A percentile compares a stretch with the other conserved stretches of the same genome.
phyloP scores from a whole-genome alignment of 2,888 invertebrate species.

The Lasioglossum villosulum region DNA sequence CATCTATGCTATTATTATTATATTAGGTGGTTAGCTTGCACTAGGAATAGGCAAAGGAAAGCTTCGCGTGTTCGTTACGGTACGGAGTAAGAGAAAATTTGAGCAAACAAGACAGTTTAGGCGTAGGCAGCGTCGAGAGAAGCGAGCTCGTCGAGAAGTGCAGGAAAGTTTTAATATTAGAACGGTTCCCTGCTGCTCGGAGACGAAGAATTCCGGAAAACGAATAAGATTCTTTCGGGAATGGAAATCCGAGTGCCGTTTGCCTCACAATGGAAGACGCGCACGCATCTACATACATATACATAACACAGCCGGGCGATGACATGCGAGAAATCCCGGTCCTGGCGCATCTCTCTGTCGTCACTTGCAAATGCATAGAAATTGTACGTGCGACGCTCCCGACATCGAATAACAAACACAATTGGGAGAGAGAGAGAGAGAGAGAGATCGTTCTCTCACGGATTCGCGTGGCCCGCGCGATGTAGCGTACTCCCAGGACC shows the following conservation, averaged over 20 bases:
- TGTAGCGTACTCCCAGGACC: background rate
- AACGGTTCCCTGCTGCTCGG: background rate
- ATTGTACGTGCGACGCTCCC: constrained; percentile 43
- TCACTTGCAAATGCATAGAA: constrained; percentile 72
- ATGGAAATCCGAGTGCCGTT: constrained; percentile 50
- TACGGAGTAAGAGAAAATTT: background rate
- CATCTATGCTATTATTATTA: no score
- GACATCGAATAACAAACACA: constrained; percentile 70
- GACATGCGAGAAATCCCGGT: constrained; percentile 58
- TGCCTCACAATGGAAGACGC: constrained; percentile 45
- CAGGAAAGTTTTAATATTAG: constrained; percentile 20
- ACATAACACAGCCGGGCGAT: constrained; percentile 60
- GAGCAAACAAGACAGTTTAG: background rate
- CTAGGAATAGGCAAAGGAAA: background rate
- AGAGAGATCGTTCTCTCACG: constrained; percentile 31
- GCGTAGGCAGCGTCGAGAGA: background rate
- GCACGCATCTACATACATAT: constrained; percentile 43
- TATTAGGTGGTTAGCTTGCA: background rate
- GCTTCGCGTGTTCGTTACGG: background rate
- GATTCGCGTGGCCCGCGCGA: constrained; percentile 7
- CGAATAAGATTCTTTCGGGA: constrained; percentile 20
- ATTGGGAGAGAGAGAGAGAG: constrained; percentile 23
- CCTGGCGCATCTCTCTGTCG: constrained; percentile 59
- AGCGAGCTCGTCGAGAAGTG: background rate
- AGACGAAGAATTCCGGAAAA: constrained; percentile 29